Conservation (phyloP, 2,888 invertebrate species). For the Andrena minutula region DNA sequence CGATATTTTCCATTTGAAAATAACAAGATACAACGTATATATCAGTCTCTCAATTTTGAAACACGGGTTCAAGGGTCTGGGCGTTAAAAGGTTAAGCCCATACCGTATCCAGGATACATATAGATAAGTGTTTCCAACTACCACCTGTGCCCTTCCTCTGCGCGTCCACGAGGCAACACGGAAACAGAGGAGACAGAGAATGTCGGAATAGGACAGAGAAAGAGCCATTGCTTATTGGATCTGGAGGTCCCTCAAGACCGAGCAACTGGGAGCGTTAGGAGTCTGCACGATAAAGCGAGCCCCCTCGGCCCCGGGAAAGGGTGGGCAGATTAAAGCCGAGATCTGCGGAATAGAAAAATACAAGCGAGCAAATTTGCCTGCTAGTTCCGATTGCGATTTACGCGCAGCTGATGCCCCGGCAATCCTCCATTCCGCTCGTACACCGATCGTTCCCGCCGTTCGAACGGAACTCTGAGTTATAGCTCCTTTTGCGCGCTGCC, state of each 20-base stretch:
- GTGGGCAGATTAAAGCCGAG: constrained; percentile 43
- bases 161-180: background rate
- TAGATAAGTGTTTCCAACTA: too few species aligned
- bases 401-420: background rate
- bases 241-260: constrained; percentile 60
- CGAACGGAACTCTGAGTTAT: background rate
- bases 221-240: constrained; percentile 64
- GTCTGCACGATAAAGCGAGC: constrained; percentile 44
- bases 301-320: background rate
- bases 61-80: too few species aligned
- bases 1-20: too few species aligned
- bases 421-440: background rate
- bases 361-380: constrained; percentile 28
- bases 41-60: too few species aligned
- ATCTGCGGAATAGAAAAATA: constrained; percentile 36
- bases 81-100: too few species aligned
- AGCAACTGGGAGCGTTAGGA: constrained; percentile 49
- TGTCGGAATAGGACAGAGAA: constrained; percentile 14
- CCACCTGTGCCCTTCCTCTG: background rate
- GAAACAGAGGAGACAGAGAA: background rate
- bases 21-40: too few species aligned
- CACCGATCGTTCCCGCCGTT: constrained; percentile 1
- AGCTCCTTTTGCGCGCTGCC: background rate
- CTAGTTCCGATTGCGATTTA: constrained; percentile 6
- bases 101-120: too few species aligned